Evolutionary conservation across 2,113 vertebrate species (phyloP).

Genomic region (Elaphurus davidianus): DNA sequence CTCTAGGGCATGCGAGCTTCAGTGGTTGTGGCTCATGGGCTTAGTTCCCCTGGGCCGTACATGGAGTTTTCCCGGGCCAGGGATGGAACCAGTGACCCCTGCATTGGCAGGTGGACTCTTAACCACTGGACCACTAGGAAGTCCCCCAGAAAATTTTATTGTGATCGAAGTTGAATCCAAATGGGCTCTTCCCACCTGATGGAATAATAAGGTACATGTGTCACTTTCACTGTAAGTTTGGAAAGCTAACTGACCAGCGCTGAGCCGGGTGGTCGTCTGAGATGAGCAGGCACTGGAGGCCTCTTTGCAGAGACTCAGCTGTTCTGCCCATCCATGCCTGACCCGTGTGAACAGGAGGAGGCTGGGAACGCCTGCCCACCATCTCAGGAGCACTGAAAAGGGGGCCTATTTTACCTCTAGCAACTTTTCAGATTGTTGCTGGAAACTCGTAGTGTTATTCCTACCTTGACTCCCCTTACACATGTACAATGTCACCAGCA

Average conservation of each 20-base stretch:
- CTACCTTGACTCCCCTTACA: not conserved
- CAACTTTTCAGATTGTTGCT: not conserved
- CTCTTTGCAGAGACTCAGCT: not conserved
- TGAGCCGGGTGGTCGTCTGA: not conserved
- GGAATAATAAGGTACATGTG: not conserved
- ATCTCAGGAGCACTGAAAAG: not conserved
- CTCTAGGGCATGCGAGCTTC: not conserved
- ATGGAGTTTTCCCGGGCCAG: not conserved
- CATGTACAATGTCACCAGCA: too few relatives aligned
- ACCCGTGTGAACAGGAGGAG: not conserved
- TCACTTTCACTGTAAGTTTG: not conserved
- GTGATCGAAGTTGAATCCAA: not conserved
- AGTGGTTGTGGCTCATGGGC: not conserved
- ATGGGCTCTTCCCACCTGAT: not conserved
- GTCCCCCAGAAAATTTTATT: not conserved
- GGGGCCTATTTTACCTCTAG: not conserved
- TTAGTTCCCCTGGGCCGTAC: not conserved
- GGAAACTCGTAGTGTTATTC: not conserved
- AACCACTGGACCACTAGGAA: not conserved
- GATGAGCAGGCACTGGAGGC: not conserved
- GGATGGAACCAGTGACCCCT: not conserved
- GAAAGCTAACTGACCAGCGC: not conserved
- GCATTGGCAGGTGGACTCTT: not conserved
- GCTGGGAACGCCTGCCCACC: not conserved
- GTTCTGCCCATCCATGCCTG: rapidly evolving